Conservation (phyloP, 2,797 vertebrate species). For the Macroramphosus scolopax region DNA sequence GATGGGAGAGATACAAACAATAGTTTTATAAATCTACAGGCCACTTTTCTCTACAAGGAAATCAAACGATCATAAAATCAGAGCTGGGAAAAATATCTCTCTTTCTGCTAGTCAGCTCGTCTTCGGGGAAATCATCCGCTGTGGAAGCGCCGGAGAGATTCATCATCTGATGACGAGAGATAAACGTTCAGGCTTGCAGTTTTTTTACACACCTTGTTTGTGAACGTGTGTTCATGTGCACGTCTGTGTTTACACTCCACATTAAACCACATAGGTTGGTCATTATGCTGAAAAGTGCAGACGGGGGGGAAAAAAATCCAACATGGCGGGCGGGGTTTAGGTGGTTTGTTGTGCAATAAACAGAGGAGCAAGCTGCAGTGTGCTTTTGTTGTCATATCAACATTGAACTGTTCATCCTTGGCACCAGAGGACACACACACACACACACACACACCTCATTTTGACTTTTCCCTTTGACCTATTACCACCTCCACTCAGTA, state of each 20-base stretch:
- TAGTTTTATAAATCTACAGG: conserved; percentile 19
- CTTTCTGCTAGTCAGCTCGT: too few relatives aligned
- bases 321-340: conserved; percentile 33
- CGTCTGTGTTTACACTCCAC: conserved; percentile 31
- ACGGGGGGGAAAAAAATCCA: conserved; percentile 43
- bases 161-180: too few relatives aligned
- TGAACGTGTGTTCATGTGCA: too few relatives aligned
- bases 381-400: conserved; percentile 75
- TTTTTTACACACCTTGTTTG: too few relatives aligned
- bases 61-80: conserved; percentile 26
- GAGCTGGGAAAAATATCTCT: conserved; percentile 15
- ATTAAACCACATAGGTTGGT: too few relatives aligned
- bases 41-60: conserved; percentile 1
- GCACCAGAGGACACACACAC: conserved; percentile 26
- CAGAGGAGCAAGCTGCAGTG: conserved; percentile 57
- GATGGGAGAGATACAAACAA: conserved; percentile 28
- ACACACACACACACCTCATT: conserved; percentile 16
- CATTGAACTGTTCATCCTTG: conserved; percentile 56
- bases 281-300: conserved; percentile 40
- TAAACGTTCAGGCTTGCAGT: too few relatives aligned
- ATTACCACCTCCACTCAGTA: not conserved
- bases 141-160: too few relatives aligned
- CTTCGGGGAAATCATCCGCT: conserved; percentile 24
- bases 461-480: not conserved
- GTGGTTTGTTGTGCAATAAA: conserved; percentile 72